Conservation (phyloP, 2,113 vertebrate species). For the Excalfactoria chinensis region DNA sequence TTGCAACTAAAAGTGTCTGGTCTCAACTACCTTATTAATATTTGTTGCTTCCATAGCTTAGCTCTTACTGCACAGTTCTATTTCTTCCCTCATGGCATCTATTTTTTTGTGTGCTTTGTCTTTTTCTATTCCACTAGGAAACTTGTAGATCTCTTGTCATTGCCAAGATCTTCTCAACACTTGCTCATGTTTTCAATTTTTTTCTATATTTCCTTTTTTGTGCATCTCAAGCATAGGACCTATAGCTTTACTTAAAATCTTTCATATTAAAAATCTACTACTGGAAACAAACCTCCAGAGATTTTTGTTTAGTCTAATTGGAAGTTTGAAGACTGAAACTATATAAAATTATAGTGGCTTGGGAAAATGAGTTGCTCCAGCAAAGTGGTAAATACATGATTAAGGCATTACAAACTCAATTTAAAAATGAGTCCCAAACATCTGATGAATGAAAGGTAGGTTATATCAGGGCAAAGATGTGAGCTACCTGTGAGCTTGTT, state of each 20-base stretch:
- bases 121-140: background rate
- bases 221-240: rapidly evolving
- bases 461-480: background rate
- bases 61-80: background rate
- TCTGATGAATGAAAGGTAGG: background rate
- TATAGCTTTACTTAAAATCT: background rate
- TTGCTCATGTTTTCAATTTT: background rate
- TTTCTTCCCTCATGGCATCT: rapidly evolving
- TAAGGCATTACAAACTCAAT: background rate
- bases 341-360: background rate
- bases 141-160: background rate
- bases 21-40: background rate
- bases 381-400: background rate
- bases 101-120: background rate
- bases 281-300: background rate
- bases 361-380: background rate
- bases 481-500: background rate
- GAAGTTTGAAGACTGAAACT: background rate
- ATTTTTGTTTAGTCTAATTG: background rate
- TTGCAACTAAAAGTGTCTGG: background rate
- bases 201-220: background rate
- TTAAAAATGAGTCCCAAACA: background rate
- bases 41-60: background rate
- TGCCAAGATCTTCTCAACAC: background rate
- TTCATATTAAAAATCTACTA: background rate